These are phyloP conservation scores for Synchiropus splendidus DNA, from an alignment of 2,113 vertebrate genomes.

Conservation along the genomic window DNA sequence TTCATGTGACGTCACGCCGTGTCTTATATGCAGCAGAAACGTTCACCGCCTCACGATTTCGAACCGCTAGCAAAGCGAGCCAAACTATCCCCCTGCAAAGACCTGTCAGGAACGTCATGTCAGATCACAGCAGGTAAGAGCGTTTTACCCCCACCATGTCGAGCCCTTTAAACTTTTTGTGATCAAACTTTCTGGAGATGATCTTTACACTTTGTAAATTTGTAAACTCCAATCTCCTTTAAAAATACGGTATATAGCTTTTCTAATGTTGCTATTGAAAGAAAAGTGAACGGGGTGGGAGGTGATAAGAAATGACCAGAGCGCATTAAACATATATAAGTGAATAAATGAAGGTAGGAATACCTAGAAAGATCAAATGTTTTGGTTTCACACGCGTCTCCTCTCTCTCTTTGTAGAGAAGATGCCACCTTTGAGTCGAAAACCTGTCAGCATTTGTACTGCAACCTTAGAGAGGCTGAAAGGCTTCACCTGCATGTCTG, in stretches of 20 bases:
- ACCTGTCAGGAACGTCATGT: not conserved
- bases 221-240: too few relatives aligned
- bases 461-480: slow-evolving; percentile 58
- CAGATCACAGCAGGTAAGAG: slow-evolving; percentile 31
- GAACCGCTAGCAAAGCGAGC: slow-evolving; percentile 45
- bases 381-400: not conserved
- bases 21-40: slow-evolving; percentile 38
- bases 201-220: too few relatives aligned
- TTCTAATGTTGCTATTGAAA: too few relatives aligned
- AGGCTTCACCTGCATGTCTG: slow-evolving; percentile 43
- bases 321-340: too few relatives aligned
- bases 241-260: too few relatives aligned
- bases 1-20: not conserved
- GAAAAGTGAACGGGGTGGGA: too few relatives aligned
- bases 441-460: slow-evolving; percentile 29
- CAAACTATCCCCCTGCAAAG: slow-evolving; percentile 24
- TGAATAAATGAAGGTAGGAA: too few relatives aligned
- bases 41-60: slow-evolving; percentile 1
- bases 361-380: too few relatives aligned
- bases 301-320: too few relatives aligned
- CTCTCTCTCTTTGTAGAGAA: slow-evolving; percentile 18
- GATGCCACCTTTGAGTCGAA: not conserved
- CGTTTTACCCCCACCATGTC: not conserved
- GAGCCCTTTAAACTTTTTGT: too few relatives aligned
- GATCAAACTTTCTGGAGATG: too few relatives aligned